Conservation (phyloP, 2,113 vertebrate genomes). For the Acrocephalus arundinaceus region DNA sequence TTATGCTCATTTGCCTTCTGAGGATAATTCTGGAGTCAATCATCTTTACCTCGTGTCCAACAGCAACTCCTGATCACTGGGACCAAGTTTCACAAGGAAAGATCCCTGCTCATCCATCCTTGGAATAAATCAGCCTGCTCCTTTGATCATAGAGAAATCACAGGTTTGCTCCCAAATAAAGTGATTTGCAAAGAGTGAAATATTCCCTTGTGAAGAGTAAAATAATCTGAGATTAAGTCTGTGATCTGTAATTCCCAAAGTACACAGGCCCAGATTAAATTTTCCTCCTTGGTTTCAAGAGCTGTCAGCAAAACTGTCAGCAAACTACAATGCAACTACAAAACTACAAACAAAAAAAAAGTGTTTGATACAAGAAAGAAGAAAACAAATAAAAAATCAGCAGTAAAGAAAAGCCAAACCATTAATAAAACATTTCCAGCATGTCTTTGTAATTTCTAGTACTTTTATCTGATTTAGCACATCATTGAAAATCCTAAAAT, state of each 20-base stretch:
- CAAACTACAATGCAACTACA: neutral
- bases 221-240: neutral
- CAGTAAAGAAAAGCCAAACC: neutral
- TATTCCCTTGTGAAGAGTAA: neutral
- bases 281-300: neutral
- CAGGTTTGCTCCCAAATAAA: neutral
- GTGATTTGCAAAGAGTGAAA: neutral
- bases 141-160: neutral
- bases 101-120: neutral
- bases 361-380: neutral
- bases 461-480: neutral
- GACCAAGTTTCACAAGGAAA: neutral
- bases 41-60: too few relatives aligned
- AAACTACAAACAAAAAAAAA: neutral
- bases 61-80: neutral
- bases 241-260: neutral
- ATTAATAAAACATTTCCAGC: slow-evolving; percentile 30
- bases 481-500: neutral
- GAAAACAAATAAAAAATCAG: neutral
- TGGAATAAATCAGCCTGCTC: neutral
- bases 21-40: too few relatives aligned
- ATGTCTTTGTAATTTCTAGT: neutral
- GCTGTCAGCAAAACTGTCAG: neutral
- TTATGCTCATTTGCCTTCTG: too few relatives aligned
- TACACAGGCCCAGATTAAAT: neutral